Percentiles rank a stretch among this genome's conserved stretches.
Evolutionary conservation across 92 coral and sea anemone genomes (phyloP).

Genomic region (Meandrina meandrites): DNA sequence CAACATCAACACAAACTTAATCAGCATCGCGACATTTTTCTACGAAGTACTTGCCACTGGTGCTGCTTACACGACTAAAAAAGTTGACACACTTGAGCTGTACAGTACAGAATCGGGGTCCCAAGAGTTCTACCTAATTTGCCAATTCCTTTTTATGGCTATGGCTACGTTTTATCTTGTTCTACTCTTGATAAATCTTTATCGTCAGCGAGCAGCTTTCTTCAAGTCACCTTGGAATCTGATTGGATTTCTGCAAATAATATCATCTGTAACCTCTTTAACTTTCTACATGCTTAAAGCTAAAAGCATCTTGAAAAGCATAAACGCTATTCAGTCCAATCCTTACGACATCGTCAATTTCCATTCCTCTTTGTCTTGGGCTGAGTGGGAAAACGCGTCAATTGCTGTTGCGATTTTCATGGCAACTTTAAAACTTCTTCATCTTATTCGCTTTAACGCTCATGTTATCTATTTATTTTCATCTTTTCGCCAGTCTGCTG

Average conservation of each 20-base stretch:
- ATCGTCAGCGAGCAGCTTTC: slow-evolving; percentile 31
- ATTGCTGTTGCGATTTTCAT: slow-evolving; percentile 45
- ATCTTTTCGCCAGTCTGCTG: slow-evolving; percentile 41
- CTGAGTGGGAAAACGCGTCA: slow-evolving; percentile 31
- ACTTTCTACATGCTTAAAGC: slow-evolving; percentile 34
- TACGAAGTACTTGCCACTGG: slow-evolving; percentile 50
- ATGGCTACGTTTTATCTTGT: slow-evolving; percentile 32
- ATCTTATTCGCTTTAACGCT: slow-evolving; percentile 46
- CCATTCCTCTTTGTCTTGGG: slow-evolving; percentile 35
- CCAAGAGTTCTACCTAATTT: slow-evolving; percentile 35
- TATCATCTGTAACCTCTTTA: slow-evolving; percentile 33
- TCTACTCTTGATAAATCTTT: slow-evolving; percentile 20
- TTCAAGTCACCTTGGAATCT: slow-evolving; percentile 40
- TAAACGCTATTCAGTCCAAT: slow-evolving; percentile 34
- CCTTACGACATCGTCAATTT: slow-evolving; percentile 45
- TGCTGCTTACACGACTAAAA: slow-evolving; percentile 24
- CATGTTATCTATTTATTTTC: slow-evolving; percentile 39
- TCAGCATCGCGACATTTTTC: slow-evolving; percentile 32
- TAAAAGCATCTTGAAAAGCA: slow-evolving; percentile 24
- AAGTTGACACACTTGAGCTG: slow-evolving; percentile 35
- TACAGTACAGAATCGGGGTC: slow-evolving; percentile 45
- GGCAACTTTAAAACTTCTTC: slow-evolving; percentile 43
- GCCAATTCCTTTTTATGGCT: slow-evolving; percentile 44
- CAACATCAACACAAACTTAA: slow-evolving; percentile 46
- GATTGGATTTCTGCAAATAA: slow-evolving; percentile 20